Conservation (phyloP, 2,797 vertebrate genomes). For the Mormyrus hasselquistii region DNA sequence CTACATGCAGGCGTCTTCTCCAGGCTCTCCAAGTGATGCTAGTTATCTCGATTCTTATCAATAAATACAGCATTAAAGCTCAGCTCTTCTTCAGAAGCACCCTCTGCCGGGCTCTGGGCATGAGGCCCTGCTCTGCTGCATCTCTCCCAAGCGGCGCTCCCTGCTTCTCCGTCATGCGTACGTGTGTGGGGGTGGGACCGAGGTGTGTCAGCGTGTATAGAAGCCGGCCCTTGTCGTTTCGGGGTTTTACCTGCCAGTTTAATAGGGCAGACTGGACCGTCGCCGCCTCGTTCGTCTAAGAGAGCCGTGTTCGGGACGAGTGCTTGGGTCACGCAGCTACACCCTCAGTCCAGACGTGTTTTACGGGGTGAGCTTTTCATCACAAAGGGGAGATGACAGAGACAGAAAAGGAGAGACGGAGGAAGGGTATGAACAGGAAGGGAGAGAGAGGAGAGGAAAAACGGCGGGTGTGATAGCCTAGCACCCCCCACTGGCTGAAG, state of each 20-base stretch:
- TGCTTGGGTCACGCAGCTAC: background rate
- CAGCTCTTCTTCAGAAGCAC: background rate
- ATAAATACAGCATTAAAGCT: constrained; percentile 14
- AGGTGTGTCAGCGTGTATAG: background rate
- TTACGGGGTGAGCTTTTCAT: background rate
- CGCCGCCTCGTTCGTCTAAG: background rate
- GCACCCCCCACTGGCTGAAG: background rate
- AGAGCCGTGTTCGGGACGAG: background rate
- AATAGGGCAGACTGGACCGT: background rate
- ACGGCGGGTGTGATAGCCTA: background rate
- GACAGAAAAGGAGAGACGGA: background rate
- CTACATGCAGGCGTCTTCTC: background rate
- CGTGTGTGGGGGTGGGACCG: background rate
- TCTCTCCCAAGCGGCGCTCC: background rate
- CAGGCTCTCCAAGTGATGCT: background rate
- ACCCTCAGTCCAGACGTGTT: background rate
- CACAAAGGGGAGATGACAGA: background rate
- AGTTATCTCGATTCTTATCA: constrained; percentile 18
- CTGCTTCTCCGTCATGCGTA: background rate
- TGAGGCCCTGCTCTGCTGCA: background rate
- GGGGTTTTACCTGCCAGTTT: background rate
- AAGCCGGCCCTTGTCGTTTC: background rate
- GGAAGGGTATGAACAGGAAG: background rate
- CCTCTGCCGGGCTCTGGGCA: constrained; percentile 10
- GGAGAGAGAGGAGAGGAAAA: background rate